Conservation (phyloP, 2,888 invertebrate species). For the Sericinus montela region DNA sequence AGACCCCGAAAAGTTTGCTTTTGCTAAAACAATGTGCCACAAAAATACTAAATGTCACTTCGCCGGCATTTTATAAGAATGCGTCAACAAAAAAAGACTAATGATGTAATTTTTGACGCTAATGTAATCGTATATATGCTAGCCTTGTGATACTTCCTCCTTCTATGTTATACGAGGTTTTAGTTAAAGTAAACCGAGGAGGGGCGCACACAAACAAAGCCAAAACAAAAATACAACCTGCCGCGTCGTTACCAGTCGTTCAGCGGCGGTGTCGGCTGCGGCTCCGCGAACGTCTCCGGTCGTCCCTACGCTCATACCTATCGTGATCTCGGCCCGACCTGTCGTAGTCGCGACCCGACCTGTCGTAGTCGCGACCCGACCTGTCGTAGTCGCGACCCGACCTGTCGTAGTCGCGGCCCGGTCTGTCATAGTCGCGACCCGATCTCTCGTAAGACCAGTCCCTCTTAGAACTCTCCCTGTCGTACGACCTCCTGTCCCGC, state of each 20-base stretch:
- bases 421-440: conserved; percentile 32
- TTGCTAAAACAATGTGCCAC: too few species aligned
- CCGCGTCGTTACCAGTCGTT: conserved; percentile 55
- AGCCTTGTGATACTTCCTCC: too few species aligned
- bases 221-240: conserved; percentile 63
- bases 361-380: conserved; percentile 36
- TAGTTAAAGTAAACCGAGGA: background rate
- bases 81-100: too few species aligned
- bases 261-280: conserved; percentile 63
- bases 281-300: conserved; percentile 61
- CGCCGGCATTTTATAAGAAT: too few species aligned
- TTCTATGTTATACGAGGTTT: too few species aligned
- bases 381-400: conserved; percentile 30
- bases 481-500: conserved; percentile 48
- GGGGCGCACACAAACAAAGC: conserved; percentile 18
- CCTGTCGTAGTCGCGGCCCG: conserved; percentile 31
- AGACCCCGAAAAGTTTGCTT: too few species aligned
- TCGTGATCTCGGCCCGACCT: conserved; percentile 42
- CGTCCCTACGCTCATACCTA: conserved; percentile 74
- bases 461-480: conserved; percentile 36
- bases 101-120: too few species aligned
- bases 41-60: too few species aligned
- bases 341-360: conserved; percentile 29
- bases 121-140: too few species aligned
- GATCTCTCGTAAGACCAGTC: conserved; percentile 34